phyloP scores from a whole-genome alignment of 2,797 vertebrate species.

The Hippoglossus hippoglossus region DNA sequence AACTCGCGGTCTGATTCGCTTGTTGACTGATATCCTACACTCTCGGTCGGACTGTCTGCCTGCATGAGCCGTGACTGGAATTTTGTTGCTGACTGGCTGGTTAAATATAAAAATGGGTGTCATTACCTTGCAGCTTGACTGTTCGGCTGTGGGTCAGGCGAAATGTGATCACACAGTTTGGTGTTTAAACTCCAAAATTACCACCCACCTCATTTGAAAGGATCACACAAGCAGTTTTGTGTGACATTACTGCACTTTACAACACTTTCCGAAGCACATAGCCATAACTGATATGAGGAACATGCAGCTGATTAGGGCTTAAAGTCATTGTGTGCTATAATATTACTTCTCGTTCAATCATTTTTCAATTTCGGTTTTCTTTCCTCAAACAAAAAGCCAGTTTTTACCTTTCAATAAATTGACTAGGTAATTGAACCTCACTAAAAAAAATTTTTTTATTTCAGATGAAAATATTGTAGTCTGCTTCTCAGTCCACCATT shows the following conservation, averaged over 20 bases:
- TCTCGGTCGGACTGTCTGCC: slow-evolving; percentile 18
- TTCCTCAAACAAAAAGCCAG: not conserved
- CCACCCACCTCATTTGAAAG: slow-evolving; percentile 6
- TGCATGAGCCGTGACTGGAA: slow-evolving; percentile 17
- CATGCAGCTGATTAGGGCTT: slow-evolving; percentile 13
- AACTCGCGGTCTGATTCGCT: slow-evolving; percentile 33
- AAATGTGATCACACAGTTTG: slow-evolving; percentile 25
- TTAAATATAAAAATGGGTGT: slow-evolving; percentile 49
- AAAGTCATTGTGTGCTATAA: not conserved
- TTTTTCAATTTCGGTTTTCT: not conserved
- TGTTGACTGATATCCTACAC: slow-evolving; percentile 31
- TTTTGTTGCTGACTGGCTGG: slow-evolving; percentile 30
- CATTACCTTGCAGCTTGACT: slow-evolving; percentile 40
- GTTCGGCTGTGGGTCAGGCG: slow-evolving; percentile 29
- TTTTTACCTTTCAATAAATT: not conserved
- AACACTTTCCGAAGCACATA: slow-evolving; percentile 1
- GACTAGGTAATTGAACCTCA: no score
- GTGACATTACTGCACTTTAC: slow-evolving; percentile 13
- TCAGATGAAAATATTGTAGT: no score
- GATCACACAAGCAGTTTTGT: slow-evolving; percentile 6
- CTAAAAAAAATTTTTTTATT: no score
- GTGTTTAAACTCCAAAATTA: slow-evolving; percentile 10
- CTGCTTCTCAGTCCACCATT: no score
- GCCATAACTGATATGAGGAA: slow-evolving; percentile 12
- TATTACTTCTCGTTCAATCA: not conserved